Conservation (phyloP, 2,113 vertebrate genomes). For the Garra rufa region DNA sequence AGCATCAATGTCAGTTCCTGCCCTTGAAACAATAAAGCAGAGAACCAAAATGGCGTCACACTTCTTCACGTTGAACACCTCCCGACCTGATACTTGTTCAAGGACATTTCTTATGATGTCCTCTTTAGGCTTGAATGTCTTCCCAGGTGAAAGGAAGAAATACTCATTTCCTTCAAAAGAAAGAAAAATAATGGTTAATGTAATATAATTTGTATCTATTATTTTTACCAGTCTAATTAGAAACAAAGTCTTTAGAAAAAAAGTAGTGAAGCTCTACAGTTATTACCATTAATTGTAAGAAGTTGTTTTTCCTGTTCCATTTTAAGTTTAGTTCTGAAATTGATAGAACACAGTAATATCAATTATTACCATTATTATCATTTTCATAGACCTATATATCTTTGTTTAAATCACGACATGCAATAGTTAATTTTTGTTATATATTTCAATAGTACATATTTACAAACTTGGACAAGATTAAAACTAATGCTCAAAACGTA, state of each 20-base stretch:
- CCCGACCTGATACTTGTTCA: not conserved
- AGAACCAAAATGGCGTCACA: not conserved
- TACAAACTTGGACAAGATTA: not conserved
- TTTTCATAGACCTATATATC: no score
- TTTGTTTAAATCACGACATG: not conserved
- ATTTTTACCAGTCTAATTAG: not conserved
- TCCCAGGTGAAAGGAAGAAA: not conserved
- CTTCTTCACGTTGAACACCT: not conserved
- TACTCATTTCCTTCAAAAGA: not conserved
- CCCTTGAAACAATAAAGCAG: not conserved
- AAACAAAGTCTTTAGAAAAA: not conserved
- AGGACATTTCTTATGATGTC: not conserved
- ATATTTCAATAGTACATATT: not conserved
- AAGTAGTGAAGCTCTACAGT: not conserved
- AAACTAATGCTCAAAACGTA: no score
- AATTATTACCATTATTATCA: no score
- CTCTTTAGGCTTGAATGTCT: not conserved
- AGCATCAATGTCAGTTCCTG: slow-evolving; percentile 28
- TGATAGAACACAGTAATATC: not conserved
- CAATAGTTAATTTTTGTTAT: not conserved
- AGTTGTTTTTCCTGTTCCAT: not conserved
- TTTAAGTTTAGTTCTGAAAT: not conserved
- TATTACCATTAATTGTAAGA: not conserved
- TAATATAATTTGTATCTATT: not conserved
- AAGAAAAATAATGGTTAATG: not conserved